phyloP scores from a whole-genome alignment of 2,888 invertebrate genomes.

The Adela reaumurella region DNA sequence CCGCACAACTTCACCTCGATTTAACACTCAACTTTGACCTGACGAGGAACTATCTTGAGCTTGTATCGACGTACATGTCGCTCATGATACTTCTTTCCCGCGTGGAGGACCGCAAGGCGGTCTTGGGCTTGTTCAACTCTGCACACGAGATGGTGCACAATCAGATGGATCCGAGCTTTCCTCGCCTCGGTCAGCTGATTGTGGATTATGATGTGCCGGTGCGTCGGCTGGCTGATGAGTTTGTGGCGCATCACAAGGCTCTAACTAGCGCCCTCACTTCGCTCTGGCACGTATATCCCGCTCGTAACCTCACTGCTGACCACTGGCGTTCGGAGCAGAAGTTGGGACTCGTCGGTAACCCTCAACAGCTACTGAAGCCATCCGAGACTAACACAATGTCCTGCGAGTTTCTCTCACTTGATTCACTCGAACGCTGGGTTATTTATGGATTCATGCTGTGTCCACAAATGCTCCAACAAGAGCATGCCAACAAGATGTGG shows the following conservation, averaged over 20 bases:
- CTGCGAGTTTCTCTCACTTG: slow-evolving; percentile 94
- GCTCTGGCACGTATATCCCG: slow-evolving; percentile 80
- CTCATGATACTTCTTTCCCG: slow-evolving; percentile 96
- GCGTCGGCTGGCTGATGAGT: slow-evolving; percentile 94
- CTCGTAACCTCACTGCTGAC: slow-evolving; percentile 89
- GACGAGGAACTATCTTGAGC: slow-evolving; percentile 91
- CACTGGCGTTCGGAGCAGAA: slow-evolving; percentile 93
- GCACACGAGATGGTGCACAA: slow-evolving; percentile 95
- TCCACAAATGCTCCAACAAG: slow-evolving; percentile 82
- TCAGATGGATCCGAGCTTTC: slow-evolving; percentile 88
- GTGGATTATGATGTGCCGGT: slow-evolving; percentile 95
- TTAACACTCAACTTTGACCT: slow-evolving; percentile 95
- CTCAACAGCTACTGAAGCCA: slow-evolving; percentile 90
- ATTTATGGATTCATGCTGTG: slow-evolving; percentile 91
- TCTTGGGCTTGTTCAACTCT: slow-evolving; percentile 94
- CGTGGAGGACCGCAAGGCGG: slow-evolving; percentile 97
- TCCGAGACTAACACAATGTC: slow-evolving; percentile 95
- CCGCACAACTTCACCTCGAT: slow-evolving; percentile 91
- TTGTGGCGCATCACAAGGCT: slow-evolving; percentile 88
- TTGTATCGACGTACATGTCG: slow-evolving; percentile 90
- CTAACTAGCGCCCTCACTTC: slow-evolving; percentile 85
- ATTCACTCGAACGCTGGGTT: slow-evolving; percentile 95
- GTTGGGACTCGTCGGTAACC: slow-evolving; percentile 90
- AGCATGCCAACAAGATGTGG: slow-evolving; percentile 86
- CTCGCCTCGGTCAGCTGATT: slow-evolving; percentile 94